Conservation (phyloP, 2,797 vertebrate species). For the Ctenopoma kingsleyae region DNA sequence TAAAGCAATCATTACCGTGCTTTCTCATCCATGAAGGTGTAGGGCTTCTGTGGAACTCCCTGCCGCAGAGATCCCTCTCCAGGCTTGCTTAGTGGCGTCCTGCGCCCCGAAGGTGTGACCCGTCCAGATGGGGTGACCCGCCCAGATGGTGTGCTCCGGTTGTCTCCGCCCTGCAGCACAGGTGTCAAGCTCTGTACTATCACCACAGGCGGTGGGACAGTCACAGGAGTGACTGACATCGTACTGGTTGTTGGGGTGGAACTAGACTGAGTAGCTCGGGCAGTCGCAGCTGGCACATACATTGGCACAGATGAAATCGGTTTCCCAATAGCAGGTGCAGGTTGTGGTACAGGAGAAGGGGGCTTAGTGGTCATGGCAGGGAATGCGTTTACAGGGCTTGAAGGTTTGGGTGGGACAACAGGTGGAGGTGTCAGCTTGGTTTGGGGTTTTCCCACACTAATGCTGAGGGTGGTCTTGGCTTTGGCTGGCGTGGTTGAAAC, state of each 20-base stretch:
- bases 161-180: constrained; percentile 74
- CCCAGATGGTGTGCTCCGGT: constrained; percentile 69
- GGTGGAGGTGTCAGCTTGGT: constrained; percentile 74
- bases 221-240: constrained; percentile 41
- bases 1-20: constrained; percentile 85
- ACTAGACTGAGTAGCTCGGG: constrained; percentile 54
- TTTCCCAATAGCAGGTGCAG: constrained; percentile 80
- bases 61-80: constrained; percentile 89
- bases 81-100: constrained; percentile 78
- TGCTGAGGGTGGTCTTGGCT: constrained; percentile 82
- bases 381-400: constrained; percentile 71
- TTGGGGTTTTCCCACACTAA: constrained; percentile 81
- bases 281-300: constrained; percentile 76
- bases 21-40: constrained; percentile 98
- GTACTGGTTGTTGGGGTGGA: constrained; percentile 46
- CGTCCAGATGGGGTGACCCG: constrained; percentile 81
- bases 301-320: constrained; percentile 86
- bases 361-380: constrained; percentile 61
- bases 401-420: constrained; percentile 83
- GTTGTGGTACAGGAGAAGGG: constrained; percentile 61
- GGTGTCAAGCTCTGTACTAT: constrained; percentile 86
- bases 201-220: constrained; percentile 75
- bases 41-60: constrained; percentile 96
- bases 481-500: constrained; percentile 69
- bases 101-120: constrained; percentile 81